Evolutionary conservation across 2,888 invertebrate species (phyloP).

Genomic region (Drosophila kanekoi): DNA sequence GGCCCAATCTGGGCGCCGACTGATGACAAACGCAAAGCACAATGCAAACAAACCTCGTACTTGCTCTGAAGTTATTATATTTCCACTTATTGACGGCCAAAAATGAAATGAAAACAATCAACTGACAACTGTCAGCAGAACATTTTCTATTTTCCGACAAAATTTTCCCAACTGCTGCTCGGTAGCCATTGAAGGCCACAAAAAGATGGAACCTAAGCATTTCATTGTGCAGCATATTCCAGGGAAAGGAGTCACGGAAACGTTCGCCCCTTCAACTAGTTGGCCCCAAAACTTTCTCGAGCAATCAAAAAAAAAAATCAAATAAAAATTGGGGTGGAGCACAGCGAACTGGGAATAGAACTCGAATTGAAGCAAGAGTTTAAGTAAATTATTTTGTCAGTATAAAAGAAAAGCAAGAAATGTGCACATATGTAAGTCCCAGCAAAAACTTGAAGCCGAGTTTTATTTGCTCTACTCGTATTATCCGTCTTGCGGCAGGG

Average conservation of each 20-base stretch:
- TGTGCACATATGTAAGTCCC: constrained; percentile 9
- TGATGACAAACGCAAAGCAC: constrained; percentile 27
- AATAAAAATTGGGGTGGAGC: neutral
- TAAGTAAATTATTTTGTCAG: constrained; percentile 58
- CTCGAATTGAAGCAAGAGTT: constrained; percentile 48
- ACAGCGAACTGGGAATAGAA: constrained; percentile 22
- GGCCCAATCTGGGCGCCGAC: constrained; percentile 6
- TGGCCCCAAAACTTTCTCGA: constrained; percentile 41
- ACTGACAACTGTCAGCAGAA: constrained; percentile 71
- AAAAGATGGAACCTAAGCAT: constrained; percentile 26
- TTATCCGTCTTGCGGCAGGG: constrained; percentile 36
- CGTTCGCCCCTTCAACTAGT: constrained; percentile 35
- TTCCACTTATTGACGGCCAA: constrained; percentile 72
- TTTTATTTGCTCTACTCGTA: constrained; percentile 52
- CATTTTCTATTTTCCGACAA: constrained; percentile 38
- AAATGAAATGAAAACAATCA: constrained; percentile 79
- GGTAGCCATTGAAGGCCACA: constrained; percentile 5
- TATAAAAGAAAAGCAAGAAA: constrained; percentile 11
- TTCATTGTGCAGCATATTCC: constrained; percentile 35
- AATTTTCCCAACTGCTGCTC: constrained; percentile 37
- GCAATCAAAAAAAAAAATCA: constrained; percentile 40
- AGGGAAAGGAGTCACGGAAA: constrained; percentile 9
- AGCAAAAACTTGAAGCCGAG: constrained; percentile 9
- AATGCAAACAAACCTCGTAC: constrained; percentile 43
- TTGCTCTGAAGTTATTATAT: constrained; percentile 59